A percentile compares a stretch with the other conserved stretches of the same genome.
Conservation (phyloP, 2,113 vertebrate genomes). For the Patagioenas fasciata region DNA sequence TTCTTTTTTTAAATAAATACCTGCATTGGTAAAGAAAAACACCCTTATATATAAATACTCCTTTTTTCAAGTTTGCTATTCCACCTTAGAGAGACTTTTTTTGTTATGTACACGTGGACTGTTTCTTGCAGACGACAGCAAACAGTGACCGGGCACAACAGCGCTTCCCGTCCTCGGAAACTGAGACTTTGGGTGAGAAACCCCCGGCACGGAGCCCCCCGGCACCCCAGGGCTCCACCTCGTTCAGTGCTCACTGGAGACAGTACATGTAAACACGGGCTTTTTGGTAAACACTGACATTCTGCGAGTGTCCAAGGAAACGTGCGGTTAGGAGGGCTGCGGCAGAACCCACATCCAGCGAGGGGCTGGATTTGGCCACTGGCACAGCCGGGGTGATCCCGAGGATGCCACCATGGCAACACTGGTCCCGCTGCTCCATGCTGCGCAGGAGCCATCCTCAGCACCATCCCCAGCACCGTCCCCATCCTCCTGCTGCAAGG, state of each 20-base stretch:
- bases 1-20: conserved; percentile 4
- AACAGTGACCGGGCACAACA: not conserved
- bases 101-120: not conserved
- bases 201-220: too few relatives aligned
- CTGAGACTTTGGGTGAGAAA: not conserved
- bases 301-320: not conserved
- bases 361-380: too few relatives aligned
- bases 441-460: too few relatives aligned
- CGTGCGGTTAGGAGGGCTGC: not conserved
- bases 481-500: not conserved
- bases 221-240: too few relatives aligned
- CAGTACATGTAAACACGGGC: conserved; percentile 63
- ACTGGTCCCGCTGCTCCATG: too few relatives aligned
- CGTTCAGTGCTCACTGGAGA: not conserved
- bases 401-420: too few relatives aligned
- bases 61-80: not conserved
- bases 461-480: not conserved
- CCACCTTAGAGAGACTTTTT: not conserved
- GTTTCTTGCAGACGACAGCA: not conserved
- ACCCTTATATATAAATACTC: not conserved
- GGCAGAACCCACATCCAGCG: too few relatives aligned
- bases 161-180: not conserved
- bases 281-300: conserved; percentile 53
- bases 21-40: not conserved
- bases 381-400: too few relatives aligned